Evolutionary conservation across 2,888 invertebrate genomes (phyloP).

Genomic region (Trichopria drosophilae): DNA sequence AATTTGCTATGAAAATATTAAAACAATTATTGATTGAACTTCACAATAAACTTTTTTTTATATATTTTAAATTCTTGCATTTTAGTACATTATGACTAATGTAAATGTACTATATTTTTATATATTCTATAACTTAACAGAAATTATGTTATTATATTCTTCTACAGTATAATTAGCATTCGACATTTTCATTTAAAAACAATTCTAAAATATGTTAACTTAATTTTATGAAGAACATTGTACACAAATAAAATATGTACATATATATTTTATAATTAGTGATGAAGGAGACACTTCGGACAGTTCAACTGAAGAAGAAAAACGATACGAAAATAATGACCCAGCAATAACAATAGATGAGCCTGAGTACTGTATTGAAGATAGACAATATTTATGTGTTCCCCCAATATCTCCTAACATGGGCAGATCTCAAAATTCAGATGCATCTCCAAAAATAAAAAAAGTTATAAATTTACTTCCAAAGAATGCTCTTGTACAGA

Average conservation of each 20-base stretch:
- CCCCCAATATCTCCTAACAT: constrained; percentile 75
- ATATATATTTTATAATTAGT: constrained; percentile 56
- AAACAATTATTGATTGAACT: too few species aligned
- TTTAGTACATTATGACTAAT: too few species aligned
- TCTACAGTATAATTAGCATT: too few species aligned
- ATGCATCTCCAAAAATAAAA: constrained; percentile 45
- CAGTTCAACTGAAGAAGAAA: constrained; percentile 67
- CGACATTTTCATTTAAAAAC: too few species aligned
- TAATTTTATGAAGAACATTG: not conserved
- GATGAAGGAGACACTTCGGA: constrained; percentile 80
- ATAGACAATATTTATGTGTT: constrained; percentile 59
- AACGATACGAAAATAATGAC: constrained; percentile 44
- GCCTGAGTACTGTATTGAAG: constrained; percentile 38
- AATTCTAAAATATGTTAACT: not conserved
- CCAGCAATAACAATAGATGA: too few species aligned
- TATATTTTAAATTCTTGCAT: too few species aligned
- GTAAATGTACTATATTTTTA: too few species aligned
- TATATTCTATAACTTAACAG: too few species aligned
- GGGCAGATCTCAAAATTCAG: constrained; percentile 46
- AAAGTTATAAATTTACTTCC: constrained; percentile 9
- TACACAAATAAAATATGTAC: not conserved
- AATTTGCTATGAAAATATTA: too few species aligned
- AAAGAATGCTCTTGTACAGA: constrained; percentile 36
- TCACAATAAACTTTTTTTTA: too few species aligned
- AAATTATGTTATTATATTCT: too few species aligned